Base-by-base conservation (phyloP, 2,113 vertebrate species). In the Hipposideros armiger region DNA sequence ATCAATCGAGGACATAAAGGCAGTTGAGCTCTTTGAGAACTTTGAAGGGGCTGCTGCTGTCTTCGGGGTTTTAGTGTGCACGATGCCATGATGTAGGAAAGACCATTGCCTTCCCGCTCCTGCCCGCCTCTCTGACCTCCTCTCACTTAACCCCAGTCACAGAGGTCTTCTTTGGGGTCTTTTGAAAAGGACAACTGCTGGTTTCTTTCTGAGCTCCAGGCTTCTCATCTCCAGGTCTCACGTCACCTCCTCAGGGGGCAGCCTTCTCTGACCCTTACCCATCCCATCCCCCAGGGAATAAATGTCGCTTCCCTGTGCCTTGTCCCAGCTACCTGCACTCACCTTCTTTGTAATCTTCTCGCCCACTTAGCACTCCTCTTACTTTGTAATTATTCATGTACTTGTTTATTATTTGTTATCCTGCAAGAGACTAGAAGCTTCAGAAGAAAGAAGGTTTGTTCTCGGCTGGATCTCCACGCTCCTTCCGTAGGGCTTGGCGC, bases 111-210 rank as follows among this genome's bases (percentile, higher is more conserved):
- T 76, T 54, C 32, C 1, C 60, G 58, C 30, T 87, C 32, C 60
- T 32, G 42, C 10, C 16, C 7, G 5, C 15, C 72, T 22, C 80
- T 90, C 8, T 20, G 22, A 62, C 5, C n/a, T 90, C 9, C 28
- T 47, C 26, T 6, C 42, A 24, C 22, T 52, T 30, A 32, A 30
- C 30, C 30, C 64, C n/a, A 58, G 72, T 14, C 84, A 13, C 70
- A 69, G 72, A 52, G 62, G 56, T 56, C 62, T 58, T 60, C 67
- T 93, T 62, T 73, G 42, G 30, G 72, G 40, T 69, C 74, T 50
- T 45, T 60, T 11, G 19, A 78, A 66, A 72, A 87, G 14, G 32
- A 24, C 17, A 40, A 22, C 62, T 40, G 20, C 24, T 36, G 1
- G 8, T 45, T 17, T 45, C 24, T 6, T 4, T 22, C 9, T 50